Evolutionary conservation across 2,797 vertebrate genomes (phyloP), one percentile per base, ranked within the genome.

Genomic region (Falco columbarius): DNA sequence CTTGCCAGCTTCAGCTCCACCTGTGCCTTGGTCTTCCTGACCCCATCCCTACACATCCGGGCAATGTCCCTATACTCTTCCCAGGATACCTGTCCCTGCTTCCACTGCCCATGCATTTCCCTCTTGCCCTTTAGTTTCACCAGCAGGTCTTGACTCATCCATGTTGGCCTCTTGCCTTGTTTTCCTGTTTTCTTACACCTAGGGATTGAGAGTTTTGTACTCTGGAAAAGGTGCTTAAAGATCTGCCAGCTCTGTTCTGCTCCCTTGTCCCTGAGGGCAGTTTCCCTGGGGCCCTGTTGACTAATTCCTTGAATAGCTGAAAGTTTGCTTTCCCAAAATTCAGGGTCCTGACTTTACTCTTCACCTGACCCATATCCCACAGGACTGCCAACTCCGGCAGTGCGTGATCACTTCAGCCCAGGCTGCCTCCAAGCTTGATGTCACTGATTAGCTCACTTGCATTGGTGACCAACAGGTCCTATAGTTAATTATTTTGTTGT

Each of bases 401-500:
- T 52, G 52, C 17, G 6, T 42, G 58, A 71, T 58, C 63, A 71
- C 2, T 6, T n/a, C 68, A 87, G 52, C n/a, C 47, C 23, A 62
- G 36, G 42, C 52, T 75, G 47, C 68, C 27, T n/a, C 47, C 63
- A 47, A 8, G 47, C 44, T 24, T 62, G 26, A 84, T 14, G 24
- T 76, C 58, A 75, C 12, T 7, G 44, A 36, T 75, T 51, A 87
- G 22, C 40, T 90, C 67, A 52, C 36, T 87, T 81, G 23, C 9
- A 12, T 14, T 72, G 30, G 54, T 67, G 59, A 81, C 65, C 49
- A 76, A 6, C 20, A 62, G 59, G 34, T 81, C 26, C 40, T 74
- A 29, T 68, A 81, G 47, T 83, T 83, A 84, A 85, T 87, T 93
- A 72, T 87, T 89, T 92, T 66, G 23, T 85, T 90, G 83, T 86